phyloP scores from a whole-genome alignment of 2,113 vertebrate species.

The Thamnophis sirtalis region DNA sequence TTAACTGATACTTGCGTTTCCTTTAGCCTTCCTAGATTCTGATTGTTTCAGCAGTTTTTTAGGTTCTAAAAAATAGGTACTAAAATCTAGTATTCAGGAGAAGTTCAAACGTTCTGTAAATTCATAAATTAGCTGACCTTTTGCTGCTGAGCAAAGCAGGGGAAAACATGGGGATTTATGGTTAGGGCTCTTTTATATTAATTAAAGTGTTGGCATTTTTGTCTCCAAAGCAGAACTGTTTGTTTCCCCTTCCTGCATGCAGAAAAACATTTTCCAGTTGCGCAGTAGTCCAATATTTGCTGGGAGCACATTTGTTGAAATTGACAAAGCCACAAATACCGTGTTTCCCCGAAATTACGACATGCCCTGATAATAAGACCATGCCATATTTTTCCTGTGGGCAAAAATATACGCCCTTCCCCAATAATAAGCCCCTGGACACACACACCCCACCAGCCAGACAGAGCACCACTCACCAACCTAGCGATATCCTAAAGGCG shows the following conservation, averaged over 20 bases:
- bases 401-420: no score
- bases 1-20: slow-evolving; percentile 61
- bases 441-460: no score
- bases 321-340: slow-evolving; percentile 54
- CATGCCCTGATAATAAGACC: no score
- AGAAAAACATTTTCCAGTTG: slow-evolving; percentile 42
- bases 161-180: slow-evolving; percentile 37
- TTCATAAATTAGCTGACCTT: slow-evolving; percentile 56
- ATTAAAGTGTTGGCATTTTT: slow-evolving; percentile 25
- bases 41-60: slow-evolving; percentile 57
- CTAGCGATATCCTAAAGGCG: no score
- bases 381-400: no score
- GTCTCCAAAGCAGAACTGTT: slow-evolving; percentile 30
- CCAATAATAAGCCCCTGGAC: no score
- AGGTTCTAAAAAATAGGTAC: slow-evolving; percentile 56
- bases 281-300: not conserved
- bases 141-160: slow-evolving; percentile 61
- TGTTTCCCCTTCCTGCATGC: slow-evolving; percentile 50
- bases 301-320: slow-evolving; percentile 3
- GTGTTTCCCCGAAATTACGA: no score
- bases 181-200: slow-evolving; percentile 49
- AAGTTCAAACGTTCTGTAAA: slow-evolving; percentile 58
- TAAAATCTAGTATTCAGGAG: slow-evolving; percentile 38
- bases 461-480: no score
- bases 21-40: slow-evolving; percentile 49